Conservation (phyloP, 2,113 vertebrate species). For the Trinectes maculatus region DNA sequence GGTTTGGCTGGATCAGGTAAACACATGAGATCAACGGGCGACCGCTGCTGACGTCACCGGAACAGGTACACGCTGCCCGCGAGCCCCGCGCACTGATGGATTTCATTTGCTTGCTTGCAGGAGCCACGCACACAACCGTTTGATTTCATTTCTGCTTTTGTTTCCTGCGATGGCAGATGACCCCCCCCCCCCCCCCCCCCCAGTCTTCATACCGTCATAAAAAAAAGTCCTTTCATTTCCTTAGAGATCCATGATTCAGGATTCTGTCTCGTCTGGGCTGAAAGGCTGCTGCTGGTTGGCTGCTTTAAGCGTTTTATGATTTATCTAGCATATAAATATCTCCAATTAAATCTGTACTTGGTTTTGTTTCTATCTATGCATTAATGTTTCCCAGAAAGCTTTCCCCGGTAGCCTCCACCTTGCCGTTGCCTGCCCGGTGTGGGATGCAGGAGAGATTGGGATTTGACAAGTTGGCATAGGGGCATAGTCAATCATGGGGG, state of each 20-base stretch:
- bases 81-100: too few relatives aligned
- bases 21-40: not conserved
- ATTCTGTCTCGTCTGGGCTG: constrained; percentile 10
- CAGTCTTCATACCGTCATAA: too few relatives aligned
- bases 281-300: constrained; percentile 30
- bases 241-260: not conserved
- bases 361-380: constrained; percentile 10
- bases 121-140: constrained; percentile 1
- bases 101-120: constrained; percentile 20
- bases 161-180: too few relatives aligned
- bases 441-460: constrained; percentile 55
- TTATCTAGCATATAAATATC: not conserved
- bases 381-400: constrained; percentile 45
- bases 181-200: too few relatives aligned
- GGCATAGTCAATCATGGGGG: constrained; percentile 70
- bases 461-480: constrained; percentile 43
- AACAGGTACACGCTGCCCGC: not conserved
- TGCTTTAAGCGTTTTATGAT: constrained; percentile 7
- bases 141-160: too few relatives aligned
- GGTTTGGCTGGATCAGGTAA: not conserved
- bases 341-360: not conserved
- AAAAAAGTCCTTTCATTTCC: not conserved
- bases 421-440: constrained; percentile 23
- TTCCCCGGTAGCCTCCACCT: constrained; percentile 23
- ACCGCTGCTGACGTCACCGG: not conserved